Conservation (phyloP, 2,797 vertebrate species). For the Semotilus atromaculatus region DNA sequence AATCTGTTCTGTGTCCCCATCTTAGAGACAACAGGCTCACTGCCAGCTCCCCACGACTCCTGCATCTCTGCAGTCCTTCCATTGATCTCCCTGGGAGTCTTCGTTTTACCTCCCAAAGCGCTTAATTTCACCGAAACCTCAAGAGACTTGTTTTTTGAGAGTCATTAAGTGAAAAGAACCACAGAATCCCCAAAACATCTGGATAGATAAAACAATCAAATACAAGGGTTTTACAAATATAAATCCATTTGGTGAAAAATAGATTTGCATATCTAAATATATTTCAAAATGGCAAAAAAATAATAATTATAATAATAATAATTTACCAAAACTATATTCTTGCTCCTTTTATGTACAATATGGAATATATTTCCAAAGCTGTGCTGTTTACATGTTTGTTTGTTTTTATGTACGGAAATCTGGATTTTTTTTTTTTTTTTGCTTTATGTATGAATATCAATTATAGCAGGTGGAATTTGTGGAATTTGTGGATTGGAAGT, state of each 20-base stretch:
- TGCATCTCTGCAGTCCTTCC: not conserved
- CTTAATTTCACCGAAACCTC: not conserved
- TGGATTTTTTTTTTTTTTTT: no score
- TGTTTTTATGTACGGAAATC: no score
- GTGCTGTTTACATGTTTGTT: no score
- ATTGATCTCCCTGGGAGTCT: slow-evolving; percentile 22
- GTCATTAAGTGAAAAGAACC: not conserved
- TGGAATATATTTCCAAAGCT: no score
- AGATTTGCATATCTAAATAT: not conserved
- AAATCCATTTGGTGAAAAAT: not conserved
- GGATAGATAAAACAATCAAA: slow-evolving; percentile 11
- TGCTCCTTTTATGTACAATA: no score
- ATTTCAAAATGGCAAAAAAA: not conserved
- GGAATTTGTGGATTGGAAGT: not conserved
- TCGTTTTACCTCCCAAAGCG: not conserved
- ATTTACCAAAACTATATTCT: no score
- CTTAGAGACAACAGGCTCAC: slow-evolving; percentile 33
- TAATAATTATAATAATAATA: no score
- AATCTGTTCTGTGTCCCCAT: slow-evolving; percentile 52
- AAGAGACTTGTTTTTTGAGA: not conserved
- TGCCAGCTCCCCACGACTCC: slow-evolving; percentile 42
- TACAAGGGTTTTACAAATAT: not conserved
- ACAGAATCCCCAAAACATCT: slow-evolving; percentile 3
- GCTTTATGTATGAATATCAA: not conserved
- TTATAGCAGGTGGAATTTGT: not conserved